phyloP scores from a whole-genome alignment of 2,797 vertebrate genomes.

The Myotis vivesi region DNA sequence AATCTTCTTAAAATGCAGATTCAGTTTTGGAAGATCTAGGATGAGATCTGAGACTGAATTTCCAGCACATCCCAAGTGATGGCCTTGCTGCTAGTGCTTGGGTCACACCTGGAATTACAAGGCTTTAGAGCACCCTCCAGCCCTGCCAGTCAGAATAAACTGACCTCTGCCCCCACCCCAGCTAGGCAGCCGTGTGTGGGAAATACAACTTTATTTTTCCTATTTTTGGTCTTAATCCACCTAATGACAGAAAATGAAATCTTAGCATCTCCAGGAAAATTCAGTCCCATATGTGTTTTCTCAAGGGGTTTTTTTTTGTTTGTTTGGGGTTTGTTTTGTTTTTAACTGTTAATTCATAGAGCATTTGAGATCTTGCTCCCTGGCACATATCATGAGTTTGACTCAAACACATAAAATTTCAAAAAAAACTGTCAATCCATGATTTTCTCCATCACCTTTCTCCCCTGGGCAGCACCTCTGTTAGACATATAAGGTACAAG shows the following conservation, averaged over 20 bases:
- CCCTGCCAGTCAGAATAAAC: not conserved
- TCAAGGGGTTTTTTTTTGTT: not conserved
- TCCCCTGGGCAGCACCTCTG: not conserved
- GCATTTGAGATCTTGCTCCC: not conserved
- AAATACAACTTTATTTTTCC: not conserved
- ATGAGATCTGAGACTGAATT: not conserved
- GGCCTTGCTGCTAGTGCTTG: not conserved
- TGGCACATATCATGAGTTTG: not conserved
- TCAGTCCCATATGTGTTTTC: not conserved
- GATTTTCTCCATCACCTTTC: not conserved
- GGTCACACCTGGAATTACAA: not conserved
- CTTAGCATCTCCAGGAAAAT: not conserved
- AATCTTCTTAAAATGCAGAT: not conserved
- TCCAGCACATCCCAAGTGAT: not conserved
- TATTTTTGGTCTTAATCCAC: not conserved
- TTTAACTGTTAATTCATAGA: not conserved
- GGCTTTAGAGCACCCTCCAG: not conserved
- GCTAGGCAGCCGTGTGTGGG: not conserved
- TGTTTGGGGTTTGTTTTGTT: too few relatives aligned
- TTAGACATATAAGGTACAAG: not conserved
- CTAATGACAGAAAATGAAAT: slow-evolving; percentile 24
- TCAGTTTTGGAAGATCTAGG: not conserved
- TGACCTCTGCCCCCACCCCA: not conserved
- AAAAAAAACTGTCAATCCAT: not conserved
- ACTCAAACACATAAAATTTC: not conserved